These are phyloP conservation scores for Tetrapedia diversipes DNA, from an alignment of 2,888 invertebrate genomes.

Conservation along the genomic window DNA sequence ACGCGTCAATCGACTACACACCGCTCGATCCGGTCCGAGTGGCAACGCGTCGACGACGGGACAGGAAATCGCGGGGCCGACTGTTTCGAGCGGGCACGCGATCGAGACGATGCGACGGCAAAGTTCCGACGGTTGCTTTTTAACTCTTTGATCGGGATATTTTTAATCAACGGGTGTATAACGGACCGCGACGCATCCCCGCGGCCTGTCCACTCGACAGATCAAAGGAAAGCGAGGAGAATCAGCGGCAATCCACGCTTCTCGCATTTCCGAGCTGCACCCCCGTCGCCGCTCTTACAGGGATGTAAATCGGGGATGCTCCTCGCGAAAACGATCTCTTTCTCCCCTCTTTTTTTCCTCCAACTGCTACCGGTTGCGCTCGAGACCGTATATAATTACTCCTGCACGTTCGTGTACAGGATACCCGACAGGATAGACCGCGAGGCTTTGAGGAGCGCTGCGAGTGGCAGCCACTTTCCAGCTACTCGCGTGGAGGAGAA, in stretches of 20 bases:
- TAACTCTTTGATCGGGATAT: conserved; percentile 59
- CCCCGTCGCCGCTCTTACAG: background rate
- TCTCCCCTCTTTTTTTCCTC: no score
- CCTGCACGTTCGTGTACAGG: background rate
- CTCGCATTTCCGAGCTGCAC: conserved; percentile 26
- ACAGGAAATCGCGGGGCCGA: background rate
- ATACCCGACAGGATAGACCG: background rate
- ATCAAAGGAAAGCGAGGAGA: conserved; percentile 44
- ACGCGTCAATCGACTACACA: conserved; percentile 22
- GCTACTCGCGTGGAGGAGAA: background rate
- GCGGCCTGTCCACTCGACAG: conserved; percentile 47
- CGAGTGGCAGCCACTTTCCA: background rate
- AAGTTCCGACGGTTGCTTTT: conserved; percentile 38
- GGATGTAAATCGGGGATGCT: conserved; percentile 4
- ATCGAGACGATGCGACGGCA: conserved; percentile 20
- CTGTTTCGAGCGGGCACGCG: background rate
- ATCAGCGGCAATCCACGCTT: conserved; percentile 12
- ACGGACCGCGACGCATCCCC: conserved; percentile 35
- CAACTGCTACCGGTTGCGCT: background rate
- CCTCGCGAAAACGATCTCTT: conserved; percentile 8
- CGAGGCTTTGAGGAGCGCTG: background rate
- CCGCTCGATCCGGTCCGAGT: background rate
- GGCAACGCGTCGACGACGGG: background rate
- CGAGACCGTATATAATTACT: conserved; percentile 4
- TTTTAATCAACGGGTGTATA: conserved; percentile 59